A percentile compares a stretch with the other conserved stretches of the same genome.
phyloP scores from a whole-genome alignment of 2,888 invertebrate species.

The Hemithea aestivaria region DNA sequence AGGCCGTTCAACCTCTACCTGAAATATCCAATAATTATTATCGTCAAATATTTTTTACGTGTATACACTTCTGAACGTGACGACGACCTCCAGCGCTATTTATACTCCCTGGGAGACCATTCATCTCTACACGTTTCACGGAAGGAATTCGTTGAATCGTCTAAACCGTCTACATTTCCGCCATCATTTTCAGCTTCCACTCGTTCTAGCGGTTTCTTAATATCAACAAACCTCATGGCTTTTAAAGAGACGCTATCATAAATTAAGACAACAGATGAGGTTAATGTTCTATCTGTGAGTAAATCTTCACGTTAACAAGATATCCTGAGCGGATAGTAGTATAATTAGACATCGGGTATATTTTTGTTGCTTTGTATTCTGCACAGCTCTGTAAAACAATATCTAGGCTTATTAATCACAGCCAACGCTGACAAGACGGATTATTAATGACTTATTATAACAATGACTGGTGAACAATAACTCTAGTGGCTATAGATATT shows the following conservation, averaged over 20 bases:
- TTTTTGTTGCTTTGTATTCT: slow-evolving; percentile 19
- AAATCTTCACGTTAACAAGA: slow-evolving; percentile 24
- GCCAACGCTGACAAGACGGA: slow-evolving; percentile 53
- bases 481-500: slow-evolving; percentile 53
- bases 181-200: slow-evolving; percentile 2
- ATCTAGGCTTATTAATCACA: slow-evolving; percentile 51
- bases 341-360: no score
- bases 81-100: slow-evolving; percentile 29
- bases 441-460: slow-evolving; percentile 70
- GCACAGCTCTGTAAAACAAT: slow-evolving; percentile 38
- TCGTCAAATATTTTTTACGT: slow-evolving; percentile 32
- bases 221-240: slow-evolving; percentile 24
- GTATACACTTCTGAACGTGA: slow-evolving; percentile 27
- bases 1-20: slow-evolving; percentile 63
- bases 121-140: slow-evolving; percentile 42
- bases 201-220: slow-evolving; percentile 3
- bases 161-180: slow-evolving; percentile 6
- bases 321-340: slow-evolving; percentile 16
- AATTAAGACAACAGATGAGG: slow-evolving; percentile 32
- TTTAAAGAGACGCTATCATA: slow-evolving; percentile 26
- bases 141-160: slow-evolving; percentile 30
- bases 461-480: slow-evolving; percentile 67
- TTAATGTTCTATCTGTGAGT: no score
- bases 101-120: slow-evolving; percentile 26
- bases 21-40: slow-evolving; percentile 41